Evolutionary conservation across 2,797 vertebrate species (phyloP).

Genomic region (Parauchenoglanis ngamensis): DNA sequence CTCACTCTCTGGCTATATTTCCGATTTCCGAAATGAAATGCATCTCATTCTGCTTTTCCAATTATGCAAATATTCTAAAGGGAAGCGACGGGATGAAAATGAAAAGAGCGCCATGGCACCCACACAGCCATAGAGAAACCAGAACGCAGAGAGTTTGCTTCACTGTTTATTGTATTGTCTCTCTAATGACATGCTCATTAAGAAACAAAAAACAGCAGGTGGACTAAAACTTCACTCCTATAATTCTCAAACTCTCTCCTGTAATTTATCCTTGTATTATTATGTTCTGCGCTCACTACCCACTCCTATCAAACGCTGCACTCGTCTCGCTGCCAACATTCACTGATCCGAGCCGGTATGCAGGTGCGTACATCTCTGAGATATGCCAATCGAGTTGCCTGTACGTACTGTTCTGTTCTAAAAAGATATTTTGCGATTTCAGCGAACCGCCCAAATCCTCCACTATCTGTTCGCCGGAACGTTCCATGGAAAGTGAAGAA

Average conservation of each 20-base stretch:
- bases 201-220: background rate
- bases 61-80: background rate
- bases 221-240: background rate
- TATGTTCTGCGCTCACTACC: constrained; percentile 15
- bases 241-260: constrained; percentile 30
- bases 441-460: background rate
- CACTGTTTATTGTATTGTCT: background rate
- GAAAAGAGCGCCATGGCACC: background rate
- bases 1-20: background rate
- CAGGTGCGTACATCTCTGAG: background rate
- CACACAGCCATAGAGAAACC: background rate
- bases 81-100: background rate
- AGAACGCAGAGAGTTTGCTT: background rate
- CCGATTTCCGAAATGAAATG: background rate
- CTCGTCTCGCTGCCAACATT: constrained; percentile 13
- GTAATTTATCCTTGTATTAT: constrained; percentile 32
- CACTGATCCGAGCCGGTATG: background rate
- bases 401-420: too few species aligned
- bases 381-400: background rate
- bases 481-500: background rate
- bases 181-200: background rate
- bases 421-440: background rate
- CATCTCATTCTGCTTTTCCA: background rate
- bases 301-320: constrained; percentile 15
- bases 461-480: background rate